Percentiles rank a stretch among this genome's conserved stretches.
These are phyloP conservation scores for Lepidotrigona ventralis DNA, from an alignment of 1,140 invertebrate genomes.

Conservation along the genomic window DNA sequence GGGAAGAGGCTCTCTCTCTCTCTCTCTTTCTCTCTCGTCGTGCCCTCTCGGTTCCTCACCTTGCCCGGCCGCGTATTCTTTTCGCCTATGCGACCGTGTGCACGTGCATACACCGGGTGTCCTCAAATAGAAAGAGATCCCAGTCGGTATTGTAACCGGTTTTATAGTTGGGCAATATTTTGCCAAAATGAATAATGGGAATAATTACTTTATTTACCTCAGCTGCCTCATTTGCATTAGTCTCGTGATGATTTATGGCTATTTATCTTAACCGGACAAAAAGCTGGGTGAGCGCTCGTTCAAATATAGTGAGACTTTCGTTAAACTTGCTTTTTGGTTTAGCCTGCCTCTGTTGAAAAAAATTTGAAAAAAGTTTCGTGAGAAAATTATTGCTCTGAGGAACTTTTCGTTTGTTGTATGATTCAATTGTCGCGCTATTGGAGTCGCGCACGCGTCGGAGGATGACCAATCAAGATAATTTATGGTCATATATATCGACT, in stretches of 20 bases:
- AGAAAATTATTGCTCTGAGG: not conserved
- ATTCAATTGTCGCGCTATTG: not conserved
- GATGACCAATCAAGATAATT: not conserved
- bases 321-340: not conserved
- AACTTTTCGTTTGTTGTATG: not conserved
- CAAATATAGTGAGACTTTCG: not conserved
- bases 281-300: too few relatives aligned
- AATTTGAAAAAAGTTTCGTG: too few relatives aligned
- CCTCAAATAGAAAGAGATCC: not conserved
- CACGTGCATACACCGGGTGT: constrained; percentile 57
- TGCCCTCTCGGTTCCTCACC: constrained; percentile 53
- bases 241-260: too few relatives aligned
- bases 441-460: not conserved
- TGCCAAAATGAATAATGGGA: too few relatives aligned
- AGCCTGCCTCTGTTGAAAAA: too few relatives aligned
- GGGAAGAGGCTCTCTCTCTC: not conserved
- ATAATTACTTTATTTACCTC: too few relatives aligned
- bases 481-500: too few relatives aligned
- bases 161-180: too few relatives aligned
- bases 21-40: constrained; percentile 19
- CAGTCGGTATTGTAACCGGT: too few relatives aligned
- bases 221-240: too few relatives aligned
- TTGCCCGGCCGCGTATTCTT: constrained; percentile 57
- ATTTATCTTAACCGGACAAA: too few relatives aligned
- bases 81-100: constrained; percentile 58